Percentiles rank a stretch among this genome's conserved stretches.
phyloP scores from a whole-genome alignment of 2,888 invertebrate genomes.

The Notodonta dromedarius region DNA sequence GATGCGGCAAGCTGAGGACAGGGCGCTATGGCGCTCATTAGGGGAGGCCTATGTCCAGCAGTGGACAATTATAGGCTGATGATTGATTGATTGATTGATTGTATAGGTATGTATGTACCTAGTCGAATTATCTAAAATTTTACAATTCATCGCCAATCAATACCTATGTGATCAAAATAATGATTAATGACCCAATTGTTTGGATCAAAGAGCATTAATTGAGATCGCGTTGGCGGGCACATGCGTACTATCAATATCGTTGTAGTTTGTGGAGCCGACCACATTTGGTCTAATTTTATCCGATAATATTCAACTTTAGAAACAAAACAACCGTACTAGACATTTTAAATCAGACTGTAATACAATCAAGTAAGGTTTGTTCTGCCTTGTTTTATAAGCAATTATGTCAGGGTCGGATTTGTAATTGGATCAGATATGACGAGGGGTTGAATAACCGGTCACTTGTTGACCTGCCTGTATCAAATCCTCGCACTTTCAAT shows the following conservation, averaged over 20 bases:
- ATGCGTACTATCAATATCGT: slow-evolving; percentile 21
- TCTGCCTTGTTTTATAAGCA: not conserved
- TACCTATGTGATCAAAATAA: not conserved
- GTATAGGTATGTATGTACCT: too few relatives aligned
- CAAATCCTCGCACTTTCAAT: not conserved
- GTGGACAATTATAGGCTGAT: too few relatives aligned
- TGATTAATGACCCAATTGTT: not conserved
- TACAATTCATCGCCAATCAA: not conserved
- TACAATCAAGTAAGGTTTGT: not conserved
- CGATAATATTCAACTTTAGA: slow-evolving; percentile 6
- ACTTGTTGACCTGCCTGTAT: not conserved
- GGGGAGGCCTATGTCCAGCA: too few relatives aligned
- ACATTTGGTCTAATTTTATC: slow-evolving; percentile 35
- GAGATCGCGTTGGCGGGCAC: slow-evolving; percentile 10
- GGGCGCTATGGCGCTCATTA: too few relatives aligned
- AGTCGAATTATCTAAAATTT: not conserved
- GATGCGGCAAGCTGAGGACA: too few relatives aligned
- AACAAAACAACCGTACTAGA: not conserved
- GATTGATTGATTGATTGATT: too few relatives aligned
- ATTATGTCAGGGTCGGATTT: slow-evolving; percentile 2
- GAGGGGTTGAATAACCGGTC: not conserved
- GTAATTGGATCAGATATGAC: not conserved
- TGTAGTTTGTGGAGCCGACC: slow-evolving; percentile 18
- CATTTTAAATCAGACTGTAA: not conserved
- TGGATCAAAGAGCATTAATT: slow-evolving; percentile 10